These are phyloP conservation scores for Lathamus discolor DNA, from an alignment of 2,113 vertebrate genomes.

Conservation along the genomic window DNA sequence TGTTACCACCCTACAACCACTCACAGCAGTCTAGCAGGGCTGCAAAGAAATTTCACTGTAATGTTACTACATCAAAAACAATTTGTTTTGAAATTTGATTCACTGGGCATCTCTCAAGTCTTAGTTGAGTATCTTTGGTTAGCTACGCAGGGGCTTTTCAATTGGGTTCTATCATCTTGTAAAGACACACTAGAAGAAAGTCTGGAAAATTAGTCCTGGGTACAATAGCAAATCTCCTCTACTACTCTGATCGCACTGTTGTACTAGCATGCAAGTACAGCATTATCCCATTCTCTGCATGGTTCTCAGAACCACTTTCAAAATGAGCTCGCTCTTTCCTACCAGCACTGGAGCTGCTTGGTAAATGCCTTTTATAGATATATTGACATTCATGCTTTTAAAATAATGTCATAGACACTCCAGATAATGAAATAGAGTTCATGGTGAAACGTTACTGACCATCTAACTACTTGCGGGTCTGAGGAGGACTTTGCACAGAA, in stretches of 20 bases:
- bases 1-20: background rate
- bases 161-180: background rate
- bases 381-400: constrained; percentile 26
- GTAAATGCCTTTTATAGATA: constrained; percentile 19
- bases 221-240: background rate
- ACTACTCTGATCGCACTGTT: background rate
- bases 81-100: background rate
- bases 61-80: background rate
- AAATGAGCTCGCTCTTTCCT: background rate
- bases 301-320: constrained; percentile 4
- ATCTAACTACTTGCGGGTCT: background rate
- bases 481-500: background rate
- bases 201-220: background rate
- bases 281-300: background rate
- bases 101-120: background rate
- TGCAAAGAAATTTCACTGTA: background rate
- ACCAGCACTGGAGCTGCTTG: background rate
- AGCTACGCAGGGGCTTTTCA: background rate
- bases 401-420: constrained; percentile 19
- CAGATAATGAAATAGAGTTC: background rate
- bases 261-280: background rate
- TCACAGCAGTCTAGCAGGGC: background rate
- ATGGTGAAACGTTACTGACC: background rate
- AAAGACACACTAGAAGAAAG: background rate
- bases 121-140: background rate